Conservation (phyloP, 2,888 invertebrate genomes). For the Anaspis maculata region DNA sequence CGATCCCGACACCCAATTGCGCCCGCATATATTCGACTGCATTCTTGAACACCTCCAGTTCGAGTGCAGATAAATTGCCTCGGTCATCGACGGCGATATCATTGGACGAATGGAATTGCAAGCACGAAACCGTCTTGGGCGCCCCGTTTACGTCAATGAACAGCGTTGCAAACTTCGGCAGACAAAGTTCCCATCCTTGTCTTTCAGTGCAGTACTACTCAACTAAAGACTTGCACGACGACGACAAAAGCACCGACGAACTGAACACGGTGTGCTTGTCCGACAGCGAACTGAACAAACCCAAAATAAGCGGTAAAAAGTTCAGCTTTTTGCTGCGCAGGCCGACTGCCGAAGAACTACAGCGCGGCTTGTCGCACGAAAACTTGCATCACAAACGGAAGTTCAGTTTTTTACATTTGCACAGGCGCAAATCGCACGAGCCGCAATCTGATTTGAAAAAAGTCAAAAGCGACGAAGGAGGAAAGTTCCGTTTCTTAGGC, state of each 20-base stretch:
- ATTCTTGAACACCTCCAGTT: slow-evolving; percentile 10
- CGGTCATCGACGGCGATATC: slow-evolving; percentile 41
- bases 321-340: not conserved
- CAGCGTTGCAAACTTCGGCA: slow-evolving; percentile 14
- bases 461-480: slow-evolving; percentile 7
- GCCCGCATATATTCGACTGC: no score
- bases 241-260: slow-evolving; percentile 8
- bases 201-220: no score
- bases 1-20: no score
- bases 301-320: slow-evolving; percentile 4
- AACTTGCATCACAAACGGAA: slow-evolving; percentile 13
- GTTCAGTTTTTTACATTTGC: slow-evolving; percentile 14
- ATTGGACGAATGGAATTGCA: slow-evolving; percentile 30
- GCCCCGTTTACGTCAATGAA: slow-evolving; percentile 45
- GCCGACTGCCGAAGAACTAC: slow-evolving; percentile 12
- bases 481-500: slow-evolving; percentile 3
- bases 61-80: slow-evolving; percentile 17
- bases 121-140: slow-evolving; percentile 47
- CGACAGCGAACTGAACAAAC: slow-evolving; percentile 23
- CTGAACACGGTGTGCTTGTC: slow-evolving; percentile 18
- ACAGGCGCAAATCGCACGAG: slow-evolving; percentile 11
- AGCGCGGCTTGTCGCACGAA: slow-evolving; percentile 3
- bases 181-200: slow-evolving; percentile 19
- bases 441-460: slow-evolving; percentile 8
- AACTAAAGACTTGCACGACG: slow-evolving; percentile 2